Evolutionary conservation across 1,140 invertebrate species (phyloP), one percentile per base, ranked within the genome.

Genomic region (Octopus sinensis): DNA sequence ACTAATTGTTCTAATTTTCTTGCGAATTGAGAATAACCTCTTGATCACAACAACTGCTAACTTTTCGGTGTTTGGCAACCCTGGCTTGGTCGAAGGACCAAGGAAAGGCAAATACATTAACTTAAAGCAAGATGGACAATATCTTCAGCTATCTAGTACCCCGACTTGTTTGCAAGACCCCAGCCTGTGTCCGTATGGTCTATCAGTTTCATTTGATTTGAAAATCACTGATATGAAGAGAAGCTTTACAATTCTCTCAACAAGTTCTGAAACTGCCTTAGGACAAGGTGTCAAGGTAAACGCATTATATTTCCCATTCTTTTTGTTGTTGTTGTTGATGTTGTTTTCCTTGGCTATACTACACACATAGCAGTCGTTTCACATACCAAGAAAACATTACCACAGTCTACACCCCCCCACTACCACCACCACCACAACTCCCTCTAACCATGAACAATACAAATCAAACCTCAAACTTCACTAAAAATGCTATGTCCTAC

Each of bases 161-260:
- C 71, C 79, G 68, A 54, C 86, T 76, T 52, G 71, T 13, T 73
- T 84, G n/a, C 78, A 62, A 6, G 76, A 86, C 71, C 80, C 85
- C 9, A 82, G 80, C 30, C 78, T 77, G 17, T 87, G 86, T 81
- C 51, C 13, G 78, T 83, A 80, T 71, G 87, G 87, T 43, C 76
- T 88, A 6, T 84, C 85, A 17, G 54, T 88, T 43, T 85, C 84
- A 52, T 87, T 88, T 79, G 84, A 83, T 30, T 53, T 88, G 30
- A 83, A 85, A 62, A 81, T 87, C 12, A 17, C 79, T 2, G 75
- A 81, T 30, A 84, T 88, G 23, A 71, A 56, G 13, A 82, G 85
- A 30, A 82, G 85, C 68, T 73, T 9, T 13, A n/a, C 30, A 13
- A 73, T 73, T 23, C 3, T 73, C 0, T n/a, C 17, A 6, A 73